Evolutionary conservation across 2,113 vertebrate species (phyloP).

Genomic region (Myxocyprinus asiaticus): DNA sequence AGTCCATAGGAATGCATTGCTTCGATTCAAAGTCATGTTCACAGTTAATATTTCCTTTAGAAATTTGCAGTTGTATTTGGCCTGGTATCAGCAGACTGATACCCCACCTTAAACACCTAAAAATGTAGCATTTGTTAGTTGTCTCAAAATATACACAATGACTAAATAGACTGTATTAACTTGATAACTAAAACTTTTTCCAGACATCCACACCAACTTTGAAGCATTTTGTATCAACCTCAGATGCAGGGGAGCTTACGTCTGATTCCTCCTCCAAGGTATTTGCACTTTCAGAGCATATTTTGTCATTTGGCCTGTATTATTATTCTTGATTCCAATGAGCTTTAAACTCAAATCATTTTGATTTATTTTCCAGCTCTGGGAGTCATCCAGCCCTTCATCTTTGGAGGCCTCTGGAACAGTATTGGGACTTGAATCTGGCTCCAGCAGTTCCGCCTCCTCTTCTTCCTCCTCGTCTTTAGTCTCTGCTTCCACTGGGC

Average conservation of each 20-base stretch:
- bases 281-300: slow-evolving; percentile 5
- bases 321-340: slow-evolving; percentile 1
- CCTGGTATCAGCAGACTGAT: no score
- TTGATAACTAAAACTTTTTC: slow-evolving; percentile 36
- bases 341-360: not conserved
- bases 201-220: slow-evolving; percentile 77
- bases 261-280: slow-evolving; percentile 70
- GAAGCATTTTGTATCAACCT: slow-evolving; percentile 72
- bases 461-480: slow-evolving; percentile 82
- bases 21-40: not conserved
- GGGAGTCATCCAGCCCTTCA: slow-evolving; percentile 93
- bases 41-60: not conserved
- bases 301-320: not conserved
- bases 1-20: no score
- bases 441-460: slow-evolving; percentile 83
- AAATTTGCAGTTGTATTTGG: not conserved
- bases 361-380: slow-evolving; percentile 79
- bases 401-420: slow-evolving; percentile 89
- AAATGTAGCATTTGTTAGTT: no score
- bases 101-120: not conserved
- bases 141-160: no score
- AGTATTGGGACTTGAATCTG: slow-evolving; percentile 80
- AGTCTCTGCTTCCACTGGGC: slow-evolving; percentile 86
- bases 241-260: slow-evolving; percentile 70
- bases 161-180: not conserved